Evolutionary conservation across 2,888 invertebrate species (phyloP).

Genomic region (Lycophotia porphyrea): DNA sequence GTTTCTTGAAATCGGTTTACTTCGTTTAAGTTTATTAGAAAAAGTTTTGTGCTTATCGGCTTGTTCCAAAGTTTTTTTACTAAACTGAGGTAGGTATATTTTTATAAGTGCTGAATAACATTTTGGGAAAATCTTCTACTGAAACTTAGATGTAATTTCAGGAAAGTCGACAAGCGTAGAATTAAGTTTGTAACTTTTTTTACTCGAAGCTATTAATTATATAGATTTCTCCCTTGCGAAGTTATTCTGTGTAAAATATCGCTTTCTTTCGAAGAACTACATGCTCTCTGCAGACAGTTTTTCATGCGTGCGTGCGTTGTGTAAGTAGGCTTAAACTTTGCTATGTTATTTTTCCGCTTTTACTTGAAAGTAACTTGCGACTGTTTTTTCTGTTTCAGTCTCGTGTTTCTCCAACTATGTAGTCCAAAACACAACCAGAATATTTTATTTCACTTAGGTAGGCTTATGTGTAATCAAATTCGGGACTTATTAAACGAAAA

Average conservation of each 20-base stretch:
- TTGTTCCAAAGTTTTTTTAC: not conserved
- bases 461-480: too few relatives aligned
- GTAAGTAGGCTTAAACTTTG: not conserved
- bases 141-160: slow-evolving; percentile 27
- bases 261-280: too few relatives aligned
- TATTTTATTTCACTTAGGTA: too few relatives aligned
- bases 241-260: slow-evolving; percentile 9
- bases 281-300: slow-evolving; percentile 14
- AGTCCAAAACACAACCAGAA: too few relatives aligned
- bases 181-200: slow-evolving; percentile 31
- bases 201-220: slow-evolving; percentile 16
- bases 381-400: not conserved
- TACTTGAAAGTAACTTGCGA: not conserved
- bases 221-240: not conserved
- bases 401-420: not conserved
- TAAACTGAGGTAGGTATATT: slow-evolving; percentile 1
- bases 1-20: slow-evolving; percentile 60
- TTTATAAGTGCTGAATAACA: not conserved
- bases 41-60: slow-evolving; percentile 20
- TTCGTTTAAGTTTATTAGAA: slow-evolving; percentile 37
- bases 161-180: slow-evolving; percentile 22
- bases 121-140: slow-evolving; percentile 24
- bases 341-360: not conserved
- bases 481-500: not conserved
- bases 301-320: not conserved